Base-by-base conservation (phyloP, 2,113 vertebrate genomes). In the Puntigrus tetrazona region DNA sequence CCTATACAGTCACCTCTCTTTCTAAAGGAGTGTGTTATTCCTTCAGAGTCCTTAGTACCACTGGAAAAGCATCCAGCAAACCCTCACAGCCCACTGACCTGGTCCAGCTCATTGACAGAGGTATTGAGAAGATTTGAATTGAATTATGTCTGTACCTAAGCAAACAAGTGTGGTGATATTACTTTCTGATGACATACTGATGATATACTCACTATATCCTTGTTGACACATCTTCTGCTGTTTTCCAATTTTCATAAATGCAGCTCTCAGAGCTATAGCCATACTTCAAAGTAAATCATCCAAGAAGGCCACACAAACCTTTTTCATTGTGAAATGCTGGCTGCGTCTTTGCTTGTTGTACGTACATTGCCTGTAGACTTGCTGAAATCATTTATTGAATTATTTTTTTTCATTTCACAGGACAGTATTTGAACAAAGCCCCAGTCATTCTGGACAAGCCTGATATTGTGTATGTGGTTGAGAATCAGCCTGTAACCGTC, bases 381-480 rank as follows among this genome's bases (percentile, higher is more conserved):
- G 10, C 2, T 50, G 22, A 29, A 29, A 18, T 31, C 4, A 45
- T 57, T 57, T 29, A 59, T 27, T 38, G 2, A 38, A 34, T 13
- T 27, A 10, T 43, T 29, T 27, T 18, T 59, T 74, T 43, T 18
- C 18, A 9, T 25, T 11, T 70, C 16, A 3, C 87, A 99, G 97
- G 97, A 84, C 95, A 95, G 0, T 96, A 97, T 83, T 84, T 96
- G 81, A 94, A 94, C 57, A 97, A 96, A 88, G 95, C 95, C 0
- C 97, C 97, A 0, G 69, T 94, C 5, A 96, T 98, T 85, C 41
- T 96, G 89, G 97, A 99, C 84, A 98, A 96, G 89, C 96, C 97
- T 1, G 96, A 98, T 1, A 5, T 95, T 0, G 91, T 98, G 9
- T 96, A 96, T 1, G 92, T 96, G 74, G 96, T 97, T 31, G 97